phyloP scores from a whole-genome alignment of 2,888 invertebrate species.

The Argynnis bischoffii region DNA sequence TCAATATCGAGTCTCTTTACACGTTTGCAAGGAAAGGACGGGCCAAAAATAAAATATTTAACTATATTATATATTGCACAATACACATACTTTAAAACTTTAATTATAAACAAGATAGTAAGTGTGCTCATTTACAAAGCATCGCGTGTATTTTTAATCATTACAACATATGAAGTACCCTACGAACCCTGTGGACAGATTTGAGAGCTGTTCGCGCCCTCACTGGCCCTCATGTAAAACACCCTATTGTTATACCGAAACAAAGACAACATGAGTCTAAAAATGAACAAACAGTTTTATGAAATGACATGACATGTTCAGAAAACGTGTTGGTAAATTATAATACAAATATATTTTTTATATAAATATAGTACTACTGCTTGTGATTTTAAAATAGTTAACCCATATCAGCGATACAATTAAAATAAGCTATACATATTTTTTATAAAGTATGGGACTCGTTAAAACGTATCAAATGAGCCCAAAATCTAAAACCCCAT shows the following conservation, averaged over 20 bases:
- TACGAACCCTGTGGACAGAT: background rate
- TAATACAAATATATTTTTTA: background rate
- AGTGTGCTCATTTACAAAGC: conserved; percentile 2
- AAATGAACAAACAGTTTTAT: conserved; percentile 19
- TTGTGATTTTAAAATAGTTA: no score
- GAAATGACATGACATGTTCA: background rate
- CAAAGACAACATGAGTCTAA: conserved; percentile 15
- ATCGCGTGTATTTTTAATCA: conserved; percentile 13
- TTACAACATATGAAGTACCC: background rate
- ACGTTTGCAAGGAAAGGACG: no score
- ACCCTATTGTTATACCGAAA: conserved; percentile 11
- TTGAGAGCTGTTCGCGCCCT: conserved; percentile 7
- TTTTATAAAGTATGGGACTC: no score
- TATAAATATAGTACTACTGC: no score
- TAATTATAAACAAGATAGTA: background rate
- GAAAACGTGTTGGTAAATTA: background rate
- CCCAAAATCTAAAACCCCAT: no score
- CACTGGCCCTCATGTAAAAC: conserved; percentile 6
- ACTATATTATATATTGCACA: no score
- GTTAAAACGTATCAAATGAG: no score
- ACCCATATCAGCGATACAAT: no score
- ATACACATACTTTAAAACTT: background rate
- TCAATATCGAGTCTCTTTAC: no score
- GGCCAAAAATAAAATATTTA: no score
- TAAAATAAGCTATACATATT: no score